Base-by-base conservation (phyloP, 2,797 vertebrate species). In the Carcharodon carcharias region DNA sequence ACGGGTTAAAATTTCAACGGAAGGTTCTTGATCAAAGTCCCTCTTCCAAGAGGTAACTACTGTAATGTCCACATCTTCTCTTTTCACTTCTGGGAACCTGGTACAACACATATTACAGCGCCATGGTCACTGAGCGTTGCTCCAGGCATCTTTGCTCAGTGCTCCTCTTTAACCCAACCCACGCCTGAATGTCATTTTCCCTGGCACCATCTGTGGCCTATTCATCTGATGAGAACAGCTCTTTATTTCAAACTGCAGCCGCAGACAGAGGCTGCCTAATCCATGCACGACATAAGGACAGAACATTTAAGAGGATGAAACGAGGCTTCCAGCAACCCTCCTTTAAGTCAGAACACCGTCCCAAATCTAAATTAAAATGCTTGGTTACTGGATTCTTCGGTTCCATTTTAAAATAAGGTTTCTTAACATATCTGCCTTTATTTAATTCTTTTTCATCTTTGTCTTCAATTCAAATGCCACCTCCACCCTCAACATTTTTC, bases 181-280 rank as follows among this genome's bases (percentile, higher is more conserved):
- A 23, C 3, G 58, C 61, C 61, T 40, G 7, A 63, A 92, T 92
- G 88, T 7, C 96, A 67, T 97, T 96, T 96, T 96, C 97, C 97
- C 96, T 71, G 0, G 96, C 97, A 96, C 96, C 97, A 97, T 97
- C 97, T 97, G 97, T 97, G 97, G 97, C 97, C 97, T 97, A 96
- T 96, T 97, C 96, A 96, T 97, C 97, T 97, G 96, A 97, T 97
- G 97, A 97, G 97, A 97, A 96, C 92, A 93, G 97, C 97, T 96
- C 96, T 97, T 97, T 97, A 97, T 97, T 97, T 97, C 97, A 97
- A 96, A 94, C 96, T 96, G 97, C 97, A 97, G 97, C 97, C 97
- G 96, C 96, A 97, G 96, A 96, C 96, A 96, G 96, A 77, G 96
- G 93, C 92, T 65, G 54, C 35, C 61, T 94, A n/a, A 40, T 40